Base-by-base conservation (phyloP, 1,140 invertebrate species). In the Manduca sexta region DNA sequence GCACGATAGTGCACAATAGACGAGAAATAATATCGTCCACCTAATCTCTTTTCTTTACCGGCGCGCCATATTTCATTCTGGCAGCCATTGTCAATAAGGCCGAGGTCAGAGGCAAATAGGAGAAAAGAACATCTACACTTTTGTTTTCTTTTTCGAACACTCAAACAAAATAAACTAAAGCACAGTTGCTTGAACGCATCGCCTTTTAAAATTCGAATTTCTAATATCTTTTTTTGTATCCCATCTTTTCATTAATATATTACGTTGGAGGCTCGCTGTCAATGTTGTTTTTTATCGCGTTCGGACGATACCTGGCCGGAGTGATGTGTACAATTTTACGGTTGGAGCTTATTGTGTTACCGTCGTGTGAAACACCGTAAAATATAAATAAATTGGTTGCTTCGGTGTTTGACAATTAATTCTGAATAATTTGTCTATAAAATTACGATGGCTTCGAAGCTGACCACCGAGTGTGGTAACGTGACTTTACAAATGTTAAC, bases 171-270 rank as follows among this genome's bases (percentile, higher is more conserved):
- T 83, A 73, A 74, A 71, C 64, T 60, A 57, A 50, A 51, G 71
- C 63, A 67, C 68, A 65, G 75, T 72, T 68, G 70, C 68, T 73
- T 70, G 66, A 76, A 69, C 68, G 67, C 69, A 69, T 69, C 76
- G 76, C 70, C 70, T 72, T 77, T 79, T 72, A 75, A 74, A 73
- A 73, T 74, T 73, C 67, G 62, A 77, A 78, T 68, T 44, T 58
- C 57, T 59, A 56, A 60, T 59, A 55, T 52, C 21, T 70, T 74
- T n/a, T 76, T 78, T 74, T 74, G 60, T 64, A 62, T 60, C 56
- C 62, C 60, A 74, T 73, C 73, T 80, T 80, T 82, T 82, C 74
- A 77, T 82, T 84, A 84, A 82, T 79, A 82, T 84, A 78, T 80
- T 79, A 72, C 61, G 64, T 70, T 62, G 74, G 64, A 68, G 63